Base-by-base conservation (phyloP, 2,888 invertebrate species). In the Synanthedon formicaeformis region DNA sequence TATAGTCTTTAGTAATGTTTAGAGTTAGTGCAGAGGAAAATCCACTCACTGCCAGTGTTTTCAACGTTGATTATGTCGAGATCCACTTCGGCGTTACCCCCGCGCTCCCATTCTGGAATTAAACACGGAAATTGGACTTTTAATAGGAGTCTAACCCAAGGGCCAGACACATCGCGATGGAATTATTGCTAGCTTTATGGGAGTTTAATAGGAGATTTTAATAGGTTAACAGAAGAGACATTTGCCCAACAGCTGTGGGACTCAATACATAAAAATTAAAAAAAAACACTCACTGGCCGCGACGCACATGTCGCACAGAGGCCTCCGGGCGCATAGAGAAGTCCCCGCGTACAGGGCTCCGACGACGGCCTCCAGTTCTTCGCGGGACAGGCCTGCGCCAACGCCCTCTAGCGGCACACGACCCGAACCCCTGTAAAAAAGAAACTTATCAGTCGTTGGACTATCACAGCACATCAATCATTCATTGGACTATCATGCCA, bases 41-140 rank as follows among this genome's bases (percentile, higher is more conserved):
- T 51, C 5, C 50, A 72, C 80, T 79, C 14, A 81, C 82, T 62
- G 41, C 66, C 66, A 2, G 65, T 63, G 40, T 67, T 73, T 40
- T 84, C 81, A 0, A 65, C 68, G 52, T 70, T 76, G 65, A 81
- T 75, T 62, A 81, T 76, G 60, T 83, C 83, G 52, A 83, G 55
- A 8, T 79, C 75, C 0, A 64, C 72, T 18, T 78, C 80, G 0
- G 67, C 58, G 41, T 56, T 64, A 12, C 54, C 60, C 2, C 68
- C 68, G 27, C 75, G 67, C 4, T 80, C 80, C 71, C 78, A 79
- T 50, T 79, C 82, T 81, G 73, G 0, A 60, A 65, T 34, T 16
- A 16, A 8, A 34, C 23, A 18, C 18, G 18, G 3, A 18, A 18
- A 18, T 18, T 3, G 18, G 18, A 18, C n/a, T n/a, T n/a, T n/a